Conservation (phyloP, 2,113 vertebrate species). For the Xyrauchen texanus region DNA sequence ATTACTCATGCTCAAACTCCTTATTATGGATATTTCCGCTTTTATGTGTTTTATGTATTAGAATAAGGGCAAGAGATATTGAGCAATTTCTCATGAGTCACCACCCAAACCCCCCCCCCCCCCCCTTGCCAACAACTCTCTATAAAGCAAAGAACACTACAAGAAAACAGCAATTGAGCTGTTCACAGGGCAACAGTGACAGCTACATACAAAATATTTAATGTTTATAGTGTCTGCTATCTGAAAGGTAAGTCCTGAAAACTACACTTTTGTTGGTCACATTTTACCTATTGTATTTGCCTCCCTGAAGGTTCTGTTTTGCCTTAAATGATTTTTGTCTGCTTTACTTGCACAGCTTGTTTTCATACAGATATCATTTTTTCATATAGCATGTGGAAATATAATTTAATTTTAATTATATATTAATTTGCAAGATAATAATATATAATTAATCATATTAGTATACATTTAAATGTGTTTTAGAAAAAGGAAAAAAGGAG, state of each 20-base stretch:
- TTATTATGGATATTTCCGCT: conserved; percentile 39
- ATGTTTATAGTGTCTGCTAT: neutral
- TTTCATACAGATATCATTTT: neutral
- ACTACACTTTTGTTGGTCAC: too few relatives aligned
- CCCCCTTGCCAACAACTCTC: neutral
- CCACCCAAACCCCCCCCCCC: conserved; percentile 7
- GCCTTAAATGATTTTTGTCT: neutral
- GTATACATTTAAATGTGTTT: too few relatives aligned
- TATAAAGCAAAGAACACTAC: conserved; percentile 38
- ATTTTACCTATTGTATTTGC: too few relatives aligned
- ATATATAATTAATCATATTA: neutral
- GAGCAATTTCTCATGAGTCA: conserved; percentile 32
- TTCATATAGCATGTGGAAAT: neutral
- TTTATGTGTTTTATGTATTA: neutral
- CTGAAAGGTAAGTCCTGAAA: conserved; percentile 33
- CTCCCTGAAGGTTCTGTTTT: neutral
- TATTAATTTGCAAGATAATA: neutral
- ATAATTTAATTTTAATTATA: neutral
- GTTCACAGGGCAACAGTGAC: neutral
- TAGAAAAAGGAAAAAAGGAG: too few relatives aligned
- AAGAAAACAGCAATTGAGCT: neutral
- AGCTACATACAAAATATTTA: neutral
- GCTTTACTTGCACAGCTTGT: neutral
- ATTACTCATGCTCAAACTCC: neutral
- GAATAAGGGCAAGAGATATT: conserved; percentile 25